Percentiles rank a stretch among this genome's conserved stretches.
These are phyloP conservation scores for Sussaba pulchella DNA, from an alignment of 2,888 invertebrate species.

Conservation along the genomic window DNA sequence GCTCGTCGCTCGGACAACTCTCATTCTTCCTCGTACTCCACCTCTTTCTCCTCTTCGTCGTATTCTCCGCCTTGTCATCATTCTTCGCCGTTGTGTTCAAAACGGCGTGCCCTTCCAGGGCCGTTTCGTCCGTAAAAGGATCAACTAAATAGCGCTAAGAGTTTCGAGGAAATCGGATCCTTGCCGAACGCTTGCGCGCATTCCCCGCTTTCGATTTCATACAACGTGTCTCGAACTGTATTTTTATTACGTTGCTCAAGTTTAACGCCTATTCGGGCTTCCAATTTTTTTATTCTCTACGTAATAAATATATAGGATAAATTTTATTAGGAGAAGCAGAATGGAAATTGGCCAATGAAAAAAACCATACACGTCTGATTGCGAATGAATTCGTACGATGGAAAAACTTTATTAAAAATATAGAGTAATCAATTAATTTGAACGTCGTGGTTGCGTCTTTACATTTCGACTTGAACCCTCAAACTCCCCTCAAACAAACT, in stretches of 20 bases:
- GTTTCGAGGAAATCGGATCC: conserved; percentile 80
- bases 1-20: conserved; percentile 61
- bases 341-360: no score
- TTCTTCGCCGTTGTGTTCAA: conserved; percentile 23
- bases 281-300: background rate
- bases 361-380: no score
- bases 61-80: conserved; percentile 24
- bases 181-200: conserved; percentile 66
- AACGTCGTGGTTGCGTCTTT: no score
- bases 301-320: background rate
- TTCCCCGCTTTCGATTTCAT: conserved; percentile 43
- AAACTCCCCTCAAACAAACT: no score
- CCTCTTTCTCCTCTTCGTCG: conserved; percentile 30
- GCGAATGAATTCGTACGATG: no score
- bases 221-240: conserved; percentile 6
- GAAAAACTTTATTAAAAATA: no score
- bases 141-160: conserved; percentile 80
- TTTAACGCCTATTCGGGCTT: background rate
- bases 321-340: no score
- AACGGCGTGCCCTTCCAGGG: conserved; percentile 64
- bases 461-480: no score
- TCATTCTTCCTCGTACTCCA: conserved; percentile 65
- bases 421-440: no score
- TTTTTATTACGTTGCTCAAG: conserved; percentile 7
- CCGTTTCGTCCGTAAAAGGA: conserved; percentile 79